Evolutionary conservation across 2,888 invertebrate genomes (phyloP), one percentile per base, ranked within the genome.

Genomic region (Cetonia aurata): DNA sequence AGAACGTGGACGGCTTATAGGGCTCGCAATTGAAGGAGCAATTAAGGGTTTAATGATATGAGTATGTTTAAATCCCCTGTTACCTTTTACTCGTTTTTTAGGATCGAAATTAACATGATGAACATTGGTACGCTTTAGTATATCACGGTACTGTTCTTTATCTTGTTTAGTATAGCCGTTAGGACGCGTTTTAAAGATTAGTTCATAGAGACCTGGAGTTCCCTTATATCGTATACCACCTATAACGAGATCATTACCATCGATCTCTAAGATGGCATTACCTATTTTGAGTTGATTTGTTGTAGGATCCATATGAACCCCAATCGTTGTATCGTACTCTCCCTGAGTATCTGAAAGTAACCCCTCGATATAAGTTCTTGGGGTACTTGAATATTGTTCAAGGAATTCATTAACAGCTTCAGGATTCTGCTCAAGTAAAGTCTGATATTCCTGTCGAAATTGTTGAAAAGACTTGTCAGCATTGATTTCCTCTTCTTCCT

Each of bases 131-230:
- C 48, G 48, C 17, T 17, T 48, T 17, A 48, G n/a, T 13, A n/a
- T n/a, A 17, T 48, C 48, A n/a, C 48, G 15, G 17, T 15, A 48
- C 12, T 17, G 13, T 17, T 48, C 48, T 48, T 10, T 10, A 37
- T 37, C 37, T 10, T 56, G 17, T 17, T 59, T 53, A 4, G 12
- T 42, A 42, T 59, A 41, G 4, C 42, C 59, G 12, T 44, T 13
- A 42, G 57, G 19, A 17, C 15, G 31, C 41, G 13, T 19, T 12
- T 59, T 59, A 59, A 59, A 59, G 3, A 59, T 59, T 12, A 59
- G 15, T 9, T 59, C 59, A 15, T 59, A 59, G 17, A 42, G 59
- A 17, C 59, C 17, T 1, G 42, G 15, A 15, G 52, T 52, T 10
- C 52, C 52, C 4, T 10, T 19, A 25, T 52, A 52, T 17, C 52